Conservation (phyloP, 2,888 invertebrate genomes). For the Thalpophila matura region DNA sequence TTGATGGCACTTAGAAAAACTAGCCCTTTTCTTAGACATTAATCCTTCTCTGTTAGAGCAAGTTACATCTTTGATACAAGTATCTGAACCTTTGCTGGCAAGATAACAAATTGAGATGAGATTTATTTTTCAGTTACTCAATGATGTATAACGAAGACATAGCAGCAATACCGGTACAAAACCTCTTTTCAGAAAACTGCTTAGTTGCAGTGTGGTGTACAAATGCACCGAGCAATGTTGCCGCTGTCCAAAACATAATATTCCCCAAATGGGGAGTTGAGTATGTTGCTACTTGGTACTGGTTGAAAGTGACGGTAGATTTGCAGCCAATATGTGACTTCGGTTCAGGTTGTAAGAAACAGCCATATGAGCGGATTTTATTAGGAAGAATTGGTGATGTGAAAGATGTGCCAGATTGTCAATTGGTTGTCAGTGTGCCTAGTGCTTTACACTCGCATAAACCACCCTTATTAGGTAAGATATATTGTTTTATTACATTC, state of each 20-base stretch:
- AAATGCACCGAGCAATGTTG: conserved; percentile 94
- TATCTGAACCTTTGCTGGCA: too few relatives aligned
- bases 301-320: conserved; percentile 95
- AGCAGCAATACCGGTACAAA: conserved; percentile 92
- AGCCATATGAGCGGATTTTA: conserved; percentile 96
- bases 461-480: conserved; percentile 94
- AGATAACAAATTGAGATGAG: too few relatives aligned
- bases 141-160: conserved; percentile 95
- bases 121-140: conserved; percentile 91
- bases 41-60: too few relatives aligned
- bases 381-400: conserved; percentile 80
- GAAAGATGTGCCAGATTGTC: conserved; percentile 81
- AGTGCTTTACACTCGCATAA: conserved; percentile 99
- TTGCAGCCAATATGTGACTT: conserved; percentile 93
- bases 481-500: too few relatives aligned
- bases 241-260: conserved; percentile 93
- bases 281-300: conserved; percentile 94
- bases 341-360: conserved; percentile 93
- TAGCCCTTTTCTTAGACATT: too few relatives aligned
- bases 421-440: conserved; percentile 95
- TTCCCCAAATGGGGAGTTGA: conserved; percentile 95
- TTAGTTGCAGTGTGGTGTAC: conserved; percentile 98
- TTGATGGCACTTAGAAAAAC: too few relatives aligned
- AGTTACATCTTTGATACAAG: too few relatives aligned
- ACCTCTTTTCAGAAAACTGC: conserved; percentile 91